Evolutionary conservation across 2,113 vertebrate genomes (phyloP), one percentile per base, ranked within the genome.

Genomic region (Echinops telfairi): DNA sequence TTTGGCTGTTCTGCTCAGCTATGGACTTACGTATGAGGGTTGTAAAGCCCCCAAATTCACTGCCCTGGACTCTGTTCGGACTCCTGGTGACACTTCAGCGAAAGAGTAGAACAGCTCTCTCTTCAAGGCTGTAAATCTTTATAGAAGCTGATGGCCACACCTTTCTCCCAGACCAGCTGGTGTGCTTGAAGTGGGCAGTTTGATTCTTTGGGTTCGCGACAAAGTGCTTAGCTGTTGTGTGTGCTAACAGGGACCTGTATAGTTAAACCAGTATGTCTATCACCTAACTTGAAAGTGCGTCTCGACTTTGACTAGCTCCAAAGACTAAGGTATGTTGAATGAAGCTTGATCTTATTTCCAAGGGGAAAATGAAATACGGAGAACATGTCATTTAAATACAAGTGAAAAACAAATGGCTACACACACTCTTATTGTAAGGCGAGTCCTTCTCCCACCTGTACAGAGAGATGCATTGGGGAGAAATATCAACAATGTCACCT

Each of bases 381-480:
- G 76, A 77, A 43, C n/a, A 88, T 70, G 43, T 82, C 75, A 89
- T 70, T 88, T 73, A 92, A 92, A 92, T n/a, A 85, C 6, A 93
- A 88, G 17, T 88, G 68, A 89, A 90, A 90, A 89, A 83, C 47
- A 86, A 96, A 94, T 60, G 16, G 40, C 68, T 10, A 91, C 84
- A 60, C 11, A 27, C 8, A 66, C 9, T 57, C 90, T 82, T 53
- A 76, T 82, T 80, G 66, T 22, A 33, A 31, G 89, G 71, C 29
- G 77, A 90, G 25, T 70, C 47, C 25, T 94, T 70, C 47, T 40
- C 57, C 76, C 0, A 23, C 73, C 31, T 88, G 43, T 57, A 25
- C 43, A 23, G 58, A 92, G 20, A 92, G 57, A 80, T 19, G 23
- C 27, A 25, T 0, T 92, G 19, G 78, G 40, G 31, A 89, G 77